Percentiles rank a stretch among this genome's conserved stretches.
phyloP scores from a whole-genome alignment of 2,113 vertebrate genomes.

The Emberiza fucata region DNA sequence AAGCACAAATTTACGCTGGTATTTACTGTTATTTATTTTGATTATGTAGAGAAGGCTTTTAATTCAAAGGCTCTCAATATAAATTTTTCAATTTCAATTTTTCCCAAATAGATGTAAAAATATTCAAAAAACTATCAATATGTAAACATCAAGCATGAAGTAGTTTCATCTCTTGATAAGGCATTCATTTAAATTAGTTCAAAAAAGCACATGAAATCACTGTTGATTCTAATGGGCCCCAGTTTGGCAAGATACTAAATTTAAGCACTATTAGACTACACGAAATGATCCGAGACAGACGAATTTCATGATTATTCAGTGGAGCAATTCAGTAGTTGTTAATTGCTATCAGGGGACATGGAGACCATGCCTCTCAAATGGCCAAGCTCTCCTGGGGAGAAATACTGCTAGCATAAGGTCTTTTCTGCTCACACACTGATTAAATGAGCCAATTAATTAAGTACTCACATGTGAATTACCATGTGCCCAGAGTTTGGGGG shows the following conservation, averaged over 20 bases:
- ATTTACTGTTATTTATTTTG: not conserved
- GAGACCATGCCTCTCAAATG: slow-evolving; percentile 44
- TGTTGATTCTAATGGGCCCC: not conserved
- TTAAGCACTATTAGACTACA: slow-evolving; percentile 34
- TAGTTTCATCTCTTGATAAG: not conserved
- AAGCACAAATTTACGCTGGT: not conserved
- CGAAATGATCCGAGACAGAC: slow-evolving; percentile 30
- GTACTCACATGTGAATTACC: slow-evolving; percentile 40
- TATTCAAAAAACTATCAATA: not conserved
- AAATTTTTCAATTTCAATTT: not conserved
- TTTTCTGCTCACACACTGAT: slow-evolving; percentile 32
- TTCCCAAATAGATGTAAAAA: not conserved
- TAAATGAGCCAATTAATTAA: slow-evolving; percentile 64
- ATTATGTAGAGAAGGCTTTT: not conserved
- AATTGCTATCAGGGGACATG: slow-evolving; percentile 45
- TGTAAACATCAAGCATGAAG: not conserved
- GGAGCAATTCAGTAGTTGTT: slow-evolving; percentile 17
- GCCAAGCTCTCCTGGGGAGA: slow-evolving; percentile 28
- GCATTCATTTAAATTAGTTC: not conserved
- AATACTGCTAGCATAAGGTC: slow-evolving; percentile 45
- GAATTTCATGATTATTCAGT: slow-evolving; percentile 57
- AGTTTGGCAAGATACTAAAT: slow-evolving; percentile 48
- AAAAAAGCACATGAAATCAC: slow-evolving; percentile 7
- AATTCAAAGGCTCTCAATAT: not conserved
- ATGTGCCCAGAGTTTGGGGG: slow-evolving; percentile 5